These are phyloP conservation scores for Kryptolebias marmoratus DNA, from an alignment of 2,113 vertebrate genomes.

Conservation along the genomic window DNA sequence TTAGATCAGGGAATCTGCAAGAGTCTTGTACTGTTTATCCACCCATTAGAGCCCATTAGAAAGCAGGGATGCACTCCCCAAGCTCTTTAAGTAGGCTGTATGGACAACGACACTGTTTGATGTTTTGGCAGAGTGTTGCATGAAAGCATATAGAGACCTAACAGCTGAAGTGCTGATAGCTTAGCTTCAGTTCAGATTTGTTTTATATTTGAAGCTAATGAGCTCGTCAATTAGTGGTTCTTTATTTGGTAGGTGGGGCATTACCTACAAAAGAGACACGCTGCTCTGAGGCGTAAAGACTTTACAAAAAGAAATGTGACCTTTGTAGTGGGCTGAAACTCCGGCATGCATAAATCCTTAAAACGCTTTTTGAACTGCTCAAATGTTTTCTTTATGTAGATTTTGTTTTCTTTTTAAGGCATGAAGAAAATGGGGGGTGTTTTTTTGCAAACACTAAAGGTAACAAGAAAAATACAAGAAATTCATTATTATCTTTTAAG, in stretches of 20 bases:
- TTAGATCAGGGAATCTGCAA: constrained; percentile 65
- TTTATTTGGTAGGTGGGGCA: neutral
- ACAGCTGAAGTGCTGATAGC: constrained; percentile 27
- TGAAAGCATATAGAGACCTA: constrained; percentile 25
- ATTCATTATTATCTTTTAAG: constrained; percentile 3
- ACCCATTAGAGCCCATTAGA: constrained; percentile 67
- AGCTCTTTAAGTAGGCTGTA: constrained; percentile 61
- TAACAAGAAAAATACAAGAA: neutral
- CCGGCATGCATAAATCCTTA: no score
- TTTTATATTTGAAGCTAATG: constrained; percentile 20
- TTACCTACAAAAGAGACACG: constrained; percentile 1
- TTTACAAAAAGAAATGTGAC: neutral
- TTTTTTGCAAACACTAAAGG: neutral
- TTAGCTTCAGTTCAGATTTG: constrained; percentile 25
- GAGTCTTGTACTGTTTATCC: constrained; percentile 64
- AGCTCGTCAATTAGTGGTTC: constrained; percentile 6
- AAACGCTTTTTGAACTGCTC: no score
- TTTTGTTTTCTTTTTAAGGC: no score
- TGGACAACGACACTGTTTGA: constrained; percentile 55
- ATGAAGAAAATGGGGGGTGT: neutral
- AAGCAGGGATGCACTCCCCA: constrained; percentile 42
- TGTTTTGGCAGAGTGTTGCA: constrained; percentile 42
- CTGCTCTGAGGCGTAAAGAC: neutral
- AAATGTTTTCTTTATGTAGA: no score
- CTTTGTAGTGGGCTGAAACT: neutral